A percentile compares a stretch with the other conserved stretches of the same genome.
Evolutionary conservation across 2,888 invertebrate genomes (phyloP).

Genomic region (Pterobdella sp.): DNA sequence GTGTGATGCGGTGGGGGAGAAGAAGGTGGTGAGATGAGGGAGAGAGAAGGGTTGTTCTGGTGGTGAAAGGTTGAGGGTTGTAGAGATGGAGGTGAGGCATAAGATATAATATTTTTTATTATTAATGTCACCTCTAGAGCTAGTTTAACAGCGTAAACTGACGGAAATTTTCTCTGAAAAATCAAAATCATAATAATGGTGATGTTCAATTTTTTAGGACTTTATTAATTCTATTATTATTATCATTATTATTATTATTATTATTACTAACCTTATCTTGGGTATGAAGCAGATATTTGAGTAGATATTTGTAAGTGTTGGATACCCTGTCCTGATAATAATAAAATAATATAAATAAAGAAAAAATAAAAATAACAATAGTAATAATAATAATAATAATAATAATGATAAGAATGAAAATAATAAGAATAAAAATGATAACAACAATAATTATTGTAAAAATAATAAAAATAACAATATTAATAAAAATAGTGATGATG

Average conservation of each 20-base stretch:
- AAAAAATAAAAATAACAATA: not conserved
- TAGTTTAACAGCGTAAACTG: not conserved
- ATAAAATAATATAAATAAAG: not conserved
- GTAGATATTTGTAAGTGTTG: not conserved
- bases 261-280: conserved; percentile 9
- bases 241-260: too few relatives aligned
- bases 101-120: too few relatives aligned
- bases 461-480: too few relatives aligned
- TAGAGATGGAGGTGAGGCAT: too few relatives aligned
- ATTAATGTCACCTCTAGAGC: conserved; percentile 17
- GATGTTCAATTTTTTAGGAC: not conserved
- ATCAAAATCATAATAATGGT: not conserved
- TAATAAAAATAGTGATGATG: not conserved
- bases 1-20: too few relatives aligned
- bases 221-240: not conserved
- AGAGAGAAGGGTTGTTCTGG: not conserved
- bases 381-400: not conserved
- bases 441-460: too few relatives aligned
- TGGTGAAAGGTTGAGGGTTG: not conserved
- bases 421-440: not conserved
- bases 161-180: not conserved
- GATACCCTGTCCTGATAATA: conserved; percentile 16
- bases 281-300: conserved; percentile 14
- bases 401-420: not conserved
- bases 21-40: not conserved